A percentile compares a stretch with the other conserved stretches of the same genome.
Conservation (phyloP, 2,797 vertebrate species). For the Tiaroga cobitis region DNA sequence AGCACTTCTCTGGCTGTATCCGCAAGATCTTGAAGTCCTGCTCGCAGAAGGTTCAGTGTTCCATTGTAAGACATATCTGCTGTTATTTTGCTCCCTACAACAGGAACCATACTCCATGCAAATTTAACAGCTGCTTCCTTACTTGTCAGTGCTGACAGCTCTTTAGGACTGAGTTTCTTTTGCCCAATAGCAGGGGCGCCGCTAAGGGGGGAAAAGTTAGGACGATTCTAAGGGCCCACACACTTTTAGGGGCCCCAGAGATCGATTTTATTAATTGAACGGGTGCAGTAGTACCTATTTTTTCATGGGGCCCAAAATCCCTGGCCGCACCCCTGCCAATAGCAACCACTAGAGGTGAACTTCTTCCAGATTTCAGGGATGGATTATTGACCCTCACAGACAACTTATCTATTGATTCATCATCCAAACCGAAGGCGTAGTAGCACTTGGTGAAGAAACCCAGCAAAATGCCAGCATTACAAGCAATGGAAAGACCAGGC, state of each 20-base stretch:
- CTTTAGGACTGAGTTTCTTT: slow-evolving; percentile 27
- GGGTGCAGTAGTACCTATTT: too few relatives aligned
- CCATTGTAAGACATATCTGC: slow-evolving; percentile 18
- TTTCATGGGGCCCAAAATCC: too few relatives aligned
- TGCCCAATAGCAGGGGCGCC: neutral
- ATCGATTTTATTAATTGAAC: too few relatives aligned
- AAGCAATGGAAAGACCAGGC: slow-evolving; percentile 45
- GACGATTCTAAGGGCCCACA: too few relatives aligned
- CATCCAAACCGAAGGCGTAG: slow-evolving; percentile 50
- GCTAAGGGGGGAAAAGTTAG: too few relatives aligned
- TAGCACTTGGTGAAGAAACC: slow-evolving; percentile 51
- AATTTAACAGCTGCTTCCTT: slow-evolving; percentile 4
- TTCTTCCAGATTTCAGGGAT: slow-evolving; percentile 37
- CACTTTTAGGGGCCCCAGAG: too few relatives aligned
- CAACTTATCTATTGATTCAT: slow-evolving; percentile 50
- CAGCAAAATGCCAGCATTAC: slow-evolving; percentile 49
- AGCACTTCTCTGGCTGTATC: slow-evolving; percentile 46
- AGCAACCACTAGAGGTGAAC: slow-evolving; percentile 16
- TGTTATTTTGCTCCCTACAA: slow-evolving; percentile 46
- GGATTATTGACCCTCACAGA: slow-evolving; percentile 49
- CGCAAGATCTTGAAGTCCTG: slow-evolving; percentile 46
- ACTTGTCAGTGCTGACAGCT: neutral
- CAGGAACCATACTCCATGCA: slow-evolving; percentile 43
- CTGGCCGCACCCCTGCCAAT: too few relatives aligned
- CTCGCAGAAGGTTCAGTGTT: slow-evolving; percentile 29